phyloP scores from a whole-genome alignment of 2,113 vertebrate species.

The Callocephalon fimbriatum region DNA sequence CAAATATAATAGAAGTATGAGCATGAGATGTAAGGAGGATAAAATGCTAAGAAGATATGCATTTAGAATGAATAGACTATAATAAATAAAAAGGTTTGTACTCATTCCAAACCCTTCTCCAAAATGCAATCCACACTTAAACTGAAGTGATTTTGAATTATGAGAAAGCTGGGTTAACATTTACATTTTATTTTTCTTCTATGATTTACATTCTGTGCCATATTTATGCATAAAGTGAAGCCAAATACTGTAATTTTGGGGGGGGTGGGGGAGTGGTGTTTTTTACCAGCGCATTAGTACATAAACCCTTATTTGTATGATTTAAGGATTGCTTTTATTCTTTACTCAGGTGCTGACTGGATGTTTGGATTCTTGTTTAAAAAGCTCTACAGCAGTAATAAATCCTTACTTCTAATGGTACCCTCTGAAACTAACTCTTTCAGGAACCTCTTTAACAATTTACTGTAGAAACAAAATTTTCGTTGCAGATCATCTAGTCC shows the following conservation, averaged over 20 bases:
- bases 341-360: background rate
- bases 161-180: background rate
- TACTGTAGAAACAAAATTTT: background rate
- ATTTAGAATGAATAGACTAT: background rate
- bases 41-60: background rate
- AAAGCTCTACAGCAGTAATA: background rate
- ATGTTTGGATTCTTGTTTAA: background rate
- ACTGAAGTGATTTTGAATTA: background rate
- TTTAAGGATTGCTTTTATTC: background rate
- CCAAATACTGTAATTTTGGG: background rate
- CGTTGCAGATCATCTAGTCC: background rate
- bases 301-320: background rate
- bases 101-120: background rate
- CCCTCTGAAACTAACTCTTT: background rate
- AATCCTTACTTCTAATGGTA: background rate
- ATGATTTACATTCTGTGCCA: background rate
- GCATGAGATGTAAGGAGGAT: background rate
- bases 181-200: background rate
- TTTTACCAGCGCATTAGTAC: background rate
- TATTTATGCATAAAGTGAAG: background rate
- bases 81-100: background rate
- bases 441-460: background rate
- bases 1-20: background rate
- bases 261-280: no score
- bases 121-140: background rate